Base-by-base conservation (phyloP, 2,888 invertebrate genomes). In the Lepetodrilus schrolli region DNA sequence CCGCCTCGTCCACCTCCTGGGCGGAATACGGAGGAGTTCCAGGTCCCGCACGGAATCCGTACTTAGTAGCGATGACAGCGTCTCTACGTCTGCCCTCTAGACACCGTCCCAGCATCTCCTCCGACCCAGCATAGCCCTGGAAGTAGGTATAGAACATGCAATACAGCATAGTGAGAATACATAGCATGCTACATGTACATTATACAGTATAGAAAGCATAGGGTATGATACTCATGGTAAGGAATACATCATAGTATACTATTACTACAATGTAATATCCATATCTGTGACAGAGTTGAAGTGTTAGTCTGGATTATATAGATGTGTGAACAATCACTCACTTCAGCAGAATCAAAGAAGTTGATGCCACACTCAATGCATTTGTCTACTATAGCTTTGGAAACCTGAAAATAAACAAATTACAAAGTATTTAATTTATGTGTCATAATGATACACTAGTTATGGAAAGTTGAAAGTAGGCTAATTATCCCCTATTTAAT, bases 311-410 rank as follows among this genome's bases (percentile, higher is more conserved):
- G n/a, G n/a, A n/a, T n/a, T n/a, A n/a, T n/a, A n/a, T n/a, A n/a
- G n/a, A n/a, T n/a, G n/a, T n/a, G n/a, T n/a, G n/a, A n/a, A n/a
- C n/a, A n/a, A 47, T 34, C 26, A 74, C 73, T 72, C 80, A 89
- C 89, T 87, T 89, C 88, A 36, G 89, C 89, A 17, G 89, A 89
- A 73, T 89, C 89, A 78, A 89, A 88, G 78, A 89, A 89, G 77
- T 89, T 89, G 37, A 89, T 84, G 36, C 89, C 89, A 23, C 84
- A 76, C 65, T 88, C 87, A 43, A 89, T 79, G 43, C 87, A 87
- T 79, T 87, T 88, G 76, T 89, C 87, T n/a, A 88, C 87, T 77
- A 87, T 85, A 4, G 83, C 83, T 74, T 86, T 86, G 17, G 89
- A 89, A 23, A 80, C 81, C 89, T 89, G 82, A 48, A 83, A 83